A percentile compares a stretch with the other conserved stretches of the same genome.
Conservation (phyloP, 2,797 vertebrate genomes). For the Ispidina picta region DNA sequence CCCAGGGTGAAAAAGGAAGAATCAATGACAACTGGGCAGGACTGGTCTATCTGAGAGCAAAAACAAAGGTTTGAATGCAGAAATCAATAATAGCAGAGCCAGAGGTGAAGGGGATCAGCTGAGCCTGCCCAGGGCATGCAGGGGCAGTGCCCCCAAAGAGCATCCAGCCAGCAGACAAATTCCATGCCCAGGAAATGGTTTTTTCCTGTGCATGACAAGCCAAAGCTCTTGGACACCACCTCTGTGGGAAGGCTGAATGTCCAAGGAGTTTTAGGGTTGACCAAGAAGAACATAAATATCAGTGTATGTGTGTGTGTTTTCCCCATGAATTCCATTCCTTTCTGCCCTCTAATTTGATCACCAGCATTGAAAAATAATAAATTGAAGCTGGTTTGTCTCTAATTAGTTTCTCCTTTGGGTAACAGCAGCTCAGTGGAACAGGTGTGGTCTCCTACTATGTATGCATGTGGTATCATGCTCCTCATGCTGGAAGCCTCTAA, state of each 20-base stretch:
- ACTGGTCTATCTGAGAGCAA: not conserved
- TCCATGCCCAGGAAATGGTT: not conserved
- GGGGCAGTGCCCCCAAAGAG: not conserved
- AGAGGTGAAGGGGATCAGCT: not conserved
- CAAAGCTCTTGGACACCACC: not conserved
- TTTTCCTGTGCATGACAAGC: not conserved
- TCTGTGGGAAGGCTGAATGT: not conserved
- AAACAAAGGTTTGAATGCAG: not conserved
- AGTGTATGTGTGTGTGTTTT: not conserved
- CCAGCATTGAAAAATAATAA: not conserved
- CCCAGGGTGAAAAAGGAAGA: not conserved
- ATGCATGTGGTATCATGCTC: not conserved
- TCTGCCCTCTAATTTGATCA: not conserved
- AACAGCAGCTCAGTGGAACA: not conserved
- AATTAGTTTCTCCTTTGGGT: constrained; percentile 13
- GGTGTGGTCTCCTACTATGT: not conserved
- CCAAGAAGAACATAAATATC: not conserved
- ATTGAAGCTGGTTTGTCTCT: not conserved
- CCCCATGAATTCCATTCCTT: not conserved
- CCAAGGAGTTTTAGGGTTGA: not conserved
- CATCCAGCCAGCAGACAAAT: not conserved
- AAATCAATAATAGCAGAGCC: not conserved
- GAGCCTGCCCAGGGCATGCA: not conserved
- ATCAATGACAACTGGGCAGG: not conserved
- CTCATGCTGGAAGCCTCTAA: constrained; percentile 1